Percentiles rank a stretch among this genome's conserved stretches.
These are phyloP conservation scores for Sphaerophoria taeniata DNA, from an alignment of 2,888 invertebrate species.

Conservation along the genomic window DNA sequence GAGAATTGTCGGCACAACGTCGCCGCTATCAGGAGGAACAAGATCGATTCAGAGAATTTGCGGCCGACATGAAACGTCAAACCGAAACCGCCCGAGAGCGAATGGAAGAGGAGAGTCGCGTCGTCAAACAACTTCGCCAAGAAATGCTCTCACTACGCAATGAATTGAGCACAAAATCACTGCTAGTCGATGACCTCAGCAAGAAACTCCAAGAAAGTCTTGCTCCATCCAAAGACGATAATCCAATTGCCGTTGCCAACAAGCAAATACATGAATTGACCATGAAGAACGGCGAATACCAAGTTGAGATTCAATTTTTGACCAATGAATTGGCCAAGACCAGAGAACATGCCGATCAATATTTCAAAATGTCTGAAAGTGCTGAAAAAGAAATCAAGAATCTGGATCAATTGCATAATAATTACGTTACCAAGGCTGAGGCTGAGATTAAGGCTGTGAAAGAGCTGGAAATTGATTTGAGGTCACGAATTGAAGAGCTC, in stretches of 20 bases:
- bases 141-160: conserved; percentile 83
- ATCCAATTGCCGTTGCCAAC: conserved; percentile 85
- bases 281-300: conserved; percentile 86
- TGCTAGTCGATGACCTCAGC: conserved; percentile 87
- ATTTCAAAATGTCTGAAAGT: conserved; percentile 91
- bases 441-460: conserved; percentile 84
- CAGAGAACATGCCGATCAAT: conserved; percentile 92
- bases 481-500: conserved; percentile 86
- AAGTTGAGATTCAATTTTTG: conserved; percentile 87
- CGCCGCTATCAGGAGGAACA: conserved; percentile 92
- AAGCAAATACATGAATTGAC: conserved; percentile 89
- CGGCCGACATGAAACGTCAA: conserved; percentile 88
- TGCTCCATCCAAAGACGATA: conserved; percentile 84
- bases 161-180: conserved; percentile 86
- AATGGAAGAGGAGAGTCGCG: conserved; percentile 88
- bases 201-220: conserved; percentile 87
- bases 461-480: conserved; percentile 83
- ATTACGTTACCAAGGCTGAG: conserved; percentile 86
- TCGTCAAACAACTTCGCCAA: conserved; percentile 84
- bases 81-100: conserved; percentile 87
- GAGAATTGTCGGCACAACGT: conserved; percentile 91
- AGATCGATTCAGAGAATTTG: conserved; percentile 89
- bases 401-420: conserved; percentile 85
- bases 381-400: conserved; percentile 91
- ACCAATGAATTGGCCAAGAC: conserved; percentile 88